Conservation (phyloP, 2,797 vertebrate genomes). For the Thripadectes ignobilis region DNA sequence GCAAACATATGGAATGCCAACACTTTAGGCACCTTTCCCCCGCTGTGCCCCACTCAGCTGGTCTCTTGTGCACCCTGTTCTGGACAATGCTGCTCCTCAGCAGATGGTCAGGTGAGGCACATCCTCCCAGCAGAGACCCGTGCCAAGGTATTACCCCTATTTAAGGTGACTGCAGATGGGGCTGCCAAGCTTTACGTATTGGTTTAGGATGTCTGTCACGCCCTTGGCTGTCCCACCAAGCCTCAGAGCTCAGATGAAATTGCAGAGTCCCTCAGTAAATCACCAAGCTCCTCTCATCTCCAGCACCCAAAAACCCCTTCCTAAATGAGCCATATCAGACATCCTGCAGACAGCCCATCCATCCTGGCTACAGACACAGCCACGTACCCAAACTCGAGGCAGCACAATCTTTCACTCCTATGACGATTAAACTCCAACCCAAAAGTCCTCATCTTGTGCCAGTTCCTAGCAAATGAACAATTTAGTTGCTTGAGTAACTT, state of each 20-base stretch:
- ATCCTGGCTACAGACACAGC: background rate
- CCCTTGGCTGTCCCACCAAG: background rate
- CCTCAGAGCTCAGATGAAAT: background rate
- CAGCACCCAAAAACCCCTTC: background rate
- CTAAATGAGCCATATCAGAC: background rate
- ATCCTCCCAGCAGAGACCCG: background rate
- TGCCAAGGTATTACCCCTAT: background rate
- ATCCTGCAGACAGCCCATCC: background rate
- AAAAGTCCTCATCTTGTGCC: background rate
- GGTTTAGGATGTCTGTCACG: accelerated
- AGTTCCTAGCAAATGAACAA: background rate
- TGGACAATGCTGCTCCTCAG: background rate
- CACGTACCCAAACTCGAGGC: background rate
- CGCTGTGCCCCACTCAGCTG: accelerated
- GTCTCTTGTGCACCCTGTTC: background rate
- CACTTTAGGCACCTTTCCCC: accelerated
- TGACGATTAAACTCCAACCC: background rate
- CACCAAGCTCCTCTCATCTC: background rate
- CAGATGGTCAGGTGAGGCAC: background rate
- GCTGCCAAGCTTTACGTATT: background rate
- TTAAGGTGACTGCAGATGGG: background rate
- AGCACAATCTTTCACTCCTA: accelerated
- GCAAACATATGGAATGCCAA: background rate
- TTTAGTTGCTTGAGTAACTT: background rate
- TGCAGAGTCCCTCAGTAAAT: background rate